Evolutionary conservation across 2,888 invertebrate species (phyloP), one percentile per base, ranked within the genome.

Genomic region (Phengaris arion): DNA sequence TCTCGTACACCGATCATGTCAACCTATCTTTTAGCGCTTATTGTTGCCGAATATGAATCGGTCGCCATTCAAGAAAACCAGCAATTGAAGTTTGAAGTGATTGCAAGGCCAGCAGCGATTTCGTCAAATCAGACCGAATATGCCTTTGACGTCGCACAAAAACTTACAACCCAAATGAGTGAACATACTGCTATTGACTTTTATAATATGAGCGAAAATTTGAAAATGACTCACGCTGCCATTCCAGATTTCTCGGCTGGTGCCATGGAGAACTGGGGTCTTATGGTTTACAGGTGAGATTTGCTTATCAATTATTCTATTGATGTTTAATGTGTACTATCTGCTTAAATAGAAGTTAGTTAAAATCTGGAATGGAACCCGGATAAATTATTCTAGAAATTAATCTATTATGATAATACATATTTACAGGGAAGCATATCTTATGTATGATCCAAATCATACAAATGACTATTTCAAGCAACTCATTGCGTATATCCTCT

Each of bases 261-360:
- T 75, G 97, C 97, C 78, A 97, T 97, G 97, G 97, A 97, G 85
- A 97, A 97, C 85, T 97, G 97, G 97, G 97, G 97, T 7, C 88
- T 97, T 68, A 94, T 97, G 7, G 97, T 97, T 0, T 97, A 96
- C 89, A 95, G 95, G 95, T 95, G 84, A 75, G 8, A 74, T 13
- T 68, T 51, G 5, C 10, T 76, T 79, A 76, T 72, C 22, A 9
- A 51, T 15, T 22, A 6, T 35, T 35, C 2, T 35, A 35, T 3
- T 35, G 35, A 3, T 35, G 35, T 35, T 35, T 35, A 35, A 3
- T 35, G 2, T 3, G 35, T 35, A 35, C 35, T 35, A 3, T 35
- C 35, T 35, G 35, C 2, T 35, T 35, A 35, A 35, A 35, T 35
- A 35, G 35, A 35, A 35, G 35, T 35, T 35, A 35, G 35, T 22